Conservation (phyloP, 2,113 vertebrate genomes). For the Ondatra zibethicus region DNA sequence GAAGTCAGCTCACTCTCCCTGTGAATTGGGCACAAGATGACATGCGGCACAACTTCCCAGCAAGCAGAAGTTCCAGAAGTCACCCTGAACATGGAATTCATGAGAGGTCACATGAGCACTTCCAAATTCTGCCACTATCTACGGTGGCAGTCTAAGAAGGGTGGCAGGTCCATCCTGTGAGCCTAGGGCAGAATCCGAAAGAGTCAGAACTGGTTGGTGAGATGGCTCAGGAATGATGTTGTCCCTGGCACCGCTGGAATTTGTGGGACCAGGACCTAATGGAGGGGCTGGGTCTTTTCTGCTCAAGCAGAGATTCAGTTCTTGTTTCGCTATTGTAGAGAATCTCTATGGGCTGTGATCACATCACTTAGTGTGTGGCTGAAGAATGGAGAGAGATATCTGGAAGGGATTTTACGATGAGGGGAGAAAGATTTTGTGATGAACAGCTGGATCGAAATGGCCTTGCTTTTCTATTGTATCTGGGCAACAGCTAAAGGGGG, state of each 20-base stretch:
- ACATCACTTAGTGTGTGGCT: accelerated
- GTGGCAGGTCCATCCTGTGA: background rate
- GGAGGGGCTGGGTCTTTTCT: background rate
- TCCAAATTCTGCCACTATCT: background rate
- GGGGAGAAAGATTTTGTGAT: background rate
- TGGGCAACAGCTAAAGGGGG: background rate
- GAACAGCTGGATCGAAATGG: background rate
- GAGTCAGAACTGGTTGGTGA: background rate
- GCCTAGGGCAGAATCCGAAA: background rate
- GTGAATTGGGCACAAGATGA: no score
- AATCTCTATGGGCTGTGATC: accelerated
- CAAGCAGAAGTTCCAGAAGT: background rate
- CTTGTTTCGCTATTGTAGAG: background rate
- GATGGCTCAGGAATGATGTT: no score
- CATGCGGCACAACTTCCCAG: background rate
- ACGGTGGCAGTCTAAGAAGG: no score
- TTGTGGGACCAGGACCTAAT: background rate
- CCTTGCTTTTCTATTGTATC: background rate
- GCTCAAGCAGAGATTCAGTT: background rate
- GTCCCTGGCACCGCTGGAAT: background rate
- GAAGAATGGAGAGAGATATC: background rate
- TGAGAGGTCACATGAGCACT: background rate
- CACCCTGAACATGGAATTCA: background rate
- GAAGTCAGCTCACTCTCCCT: background rate
- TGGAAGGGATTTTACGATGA: background rate